Base-by-base conservation (phyloP, 2,113 vertebrate species). In the Azemiops feae region DNA sequence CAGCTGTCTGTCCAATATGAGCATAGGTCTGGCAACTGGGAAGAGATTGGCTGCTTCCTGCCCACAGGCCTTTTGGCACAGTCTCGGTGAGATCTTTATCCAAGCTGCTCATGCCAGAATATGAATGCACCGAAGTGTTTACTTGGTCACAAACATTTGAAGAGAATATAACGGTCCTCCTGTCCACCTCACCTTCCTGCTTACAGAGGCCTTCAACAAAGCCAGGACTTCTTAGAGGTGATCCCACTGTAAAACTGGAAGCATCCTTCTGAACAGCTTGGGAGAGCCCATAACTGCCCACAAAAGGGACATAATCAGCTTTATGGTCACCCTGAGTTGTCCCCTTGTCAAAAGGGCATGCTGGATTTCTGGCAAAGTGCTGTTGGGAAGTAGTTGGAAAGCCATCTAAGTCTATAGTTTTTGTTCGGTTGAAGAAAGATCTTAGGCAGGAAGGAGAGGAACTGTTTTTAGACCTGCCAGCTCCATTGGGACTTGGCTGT, bases 291-390 rank as follows among this genome's bases (percentile, higher is more conserved):
- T 98, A 98, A 97, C 98, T 98, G 97, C 98, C 98, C 50, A 98
- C 94, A 95, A 99, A 99, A 98, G 98, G 98, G 98, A 97, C 96
- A 64, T 98, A 99, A 97, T 99, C 98, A 97, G 98, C 99, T 98
- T 98, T 99, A 97, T 98, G 98, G 98, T 99, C 99, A 99, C 98
- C 99, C 99, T 99, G 99, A 99, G 99, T 98, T 98, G 98, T 98
- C 97, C 97, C 98, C 98, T 98, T 99, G 97, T 99, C 99, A 96
- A 98, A 98, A 98, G 98, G 97, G 97, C 98, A 98, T 93, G 98
- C 97, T 90, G 98, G 98, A 98, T 98, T 98, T 98, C 98, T 99
- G 97, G 98, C 96, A 94, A 98, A 98, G 97, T 98, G 98, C 98
- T 99, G 99, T 96, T 99, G 99, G 96, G 99, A 98, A 91, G 98